Conservation (phyloP, 2,797 vertebrate genomes). For the Champsocephalus gunnari region DNA sequence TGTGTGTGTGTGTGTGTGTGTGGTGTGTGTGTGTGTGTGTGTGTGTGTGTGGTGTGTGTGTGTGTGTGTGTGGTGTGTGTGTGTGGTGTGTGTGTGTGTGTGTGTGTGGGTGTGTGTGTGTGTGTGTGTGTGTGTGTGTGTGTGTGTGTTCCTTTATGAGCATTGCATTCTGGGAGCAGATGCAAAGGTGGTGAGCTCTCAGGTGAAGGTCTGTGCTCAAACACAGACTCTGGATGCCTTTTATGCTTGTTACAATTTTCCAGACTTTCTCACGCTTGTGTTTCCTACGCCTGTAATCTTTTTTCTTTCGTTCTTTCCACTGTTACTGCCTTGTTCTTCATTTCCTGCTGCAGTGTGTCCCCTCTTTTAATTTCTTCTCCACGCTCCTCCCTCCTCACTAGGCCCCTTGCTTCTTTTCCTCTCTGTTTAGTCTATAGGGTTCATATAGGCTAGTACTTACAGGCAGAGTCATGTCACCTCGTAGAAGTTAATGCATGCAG, state of each 20-base stretch:
- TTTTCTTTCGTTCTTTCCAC: conserved; percentile 43
- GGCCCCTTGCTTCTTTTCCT: conserved; percentile 31
- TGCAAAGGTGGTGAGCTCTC: conserved; percentile 14
- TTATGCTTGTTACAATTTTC: conserved; percentile 29
- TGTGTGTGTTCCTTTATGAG: background rate
- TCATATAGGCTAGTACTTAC: conserved; percentile 30
- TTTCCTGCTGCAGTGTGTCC: conserved; percentile 61
- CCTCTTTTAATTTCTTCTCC: conserved; percentile 57
- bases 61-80: too few relatives aligned
- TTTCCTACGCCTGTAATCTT: conserved; percentile 53
- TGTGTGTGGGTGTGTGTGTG: too few relatives aligned
- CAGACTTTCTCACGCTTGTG: conserved; percentile 40
- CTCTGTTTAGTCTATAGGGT: conserved; percentile 57
- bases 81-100: too few relatives aligned
- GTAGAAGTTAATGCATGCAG: background rate
- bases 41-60: too few relatives aligned
- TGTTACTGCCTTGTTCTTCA: conserved; percentile 56
- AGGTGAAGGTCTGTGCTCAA: conserved; percentile 12
- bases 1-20: too few relatives aligned
- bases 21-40: too few relatives aligned
- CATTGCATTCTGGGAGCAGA: conserved; percentile 32
- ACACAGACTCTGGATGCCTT: conserved; percentile 21
- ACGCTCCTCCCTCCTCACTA: conserved; percentile 16
- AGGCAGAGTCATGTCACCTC: conserved; percentile 30
- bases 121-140: too few relatives aligned